Evolutionary conservation across 2,888 invertebrate species (phyloP).

Genomic region (Camponotus fellah): DNA sequence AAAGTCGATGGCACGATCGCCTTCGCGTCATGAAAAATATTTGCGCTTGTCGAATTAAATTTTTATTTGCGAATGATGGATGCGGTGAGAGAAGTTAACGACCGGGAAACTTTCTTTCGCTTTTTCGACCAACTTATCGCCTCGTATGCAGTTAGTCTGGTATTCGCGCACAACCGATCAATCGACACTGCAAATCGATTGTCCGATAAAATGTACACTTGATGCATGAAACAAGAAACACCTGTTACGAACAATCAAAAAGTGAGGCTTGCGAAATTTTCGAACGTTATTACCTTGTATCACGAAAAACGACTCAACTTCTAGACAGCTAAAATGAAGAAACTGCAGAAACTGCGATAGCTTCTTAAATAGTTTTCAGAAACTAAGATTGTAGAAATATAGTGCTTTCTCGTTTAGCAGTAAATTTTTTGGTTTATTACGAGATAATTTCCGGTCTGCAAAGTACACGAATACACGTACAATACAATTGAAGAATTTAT

Average conservation of each 20-base stretch:
- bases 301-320: background rate
- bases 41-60: constrained; percentile 27
- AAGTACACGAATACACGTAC: background rate
- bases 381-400: background rate
- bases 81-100: constrained; percentile 24
- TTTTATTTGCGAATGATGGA: background rate
- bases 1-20: background rate
- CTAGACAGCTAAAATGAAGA: background rate
- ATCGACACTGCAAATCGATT: constrained; percentile 7
- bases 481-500: background rate
- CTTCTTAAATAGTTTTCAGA: background rate
- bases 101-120: constrained; percentile 8
- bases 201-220: background rate
- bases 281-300: constrained; percentile 2
- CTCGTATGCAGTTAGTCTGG: background rate
- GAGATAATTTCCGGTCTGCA: background rate
- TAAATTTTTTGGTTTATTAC: background rate
- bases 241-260: background rate
- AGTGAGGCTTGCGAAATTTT: background rate
- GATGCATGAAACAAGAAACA: background rate
- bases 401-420: background rate
- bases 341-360: background rate
- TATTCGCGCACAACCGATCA: background rate
- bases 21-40: constrained; percentile 19
- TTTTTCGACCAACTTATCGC: constrained; percentile 20